These are phyloP conservation scores for Synanthedon myopaeformis DNA, from an alignment of 2,888 invertebrate species.

Conservation along the genomic window DNA sequence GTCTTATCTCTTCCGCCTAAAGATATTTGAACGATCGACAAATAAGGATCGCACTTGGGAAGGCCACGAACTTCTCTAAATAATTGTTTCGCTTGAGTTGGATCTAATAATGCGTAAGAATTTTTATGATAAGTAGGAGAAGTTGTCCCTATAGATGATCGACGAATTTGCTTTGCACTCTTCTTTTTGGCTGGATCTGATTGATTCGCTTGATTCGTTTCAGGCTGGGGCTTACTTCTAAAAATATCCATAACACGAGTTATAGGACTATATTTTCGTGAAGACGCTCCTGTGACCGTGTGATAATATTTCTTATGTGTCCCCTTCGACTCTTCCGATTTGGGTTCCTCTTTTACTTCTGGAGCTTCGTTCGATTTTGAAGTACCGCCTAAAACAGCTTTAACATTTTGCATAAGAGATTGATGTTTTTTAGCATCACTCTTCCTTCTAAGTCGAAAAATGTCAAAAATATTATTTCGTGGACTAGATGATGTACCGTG, in stretches of 20 bases:
- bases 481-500: conserved; percentile 64
- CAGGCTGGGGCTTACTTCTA: conserved; percentile 49
- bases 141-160: conserved; percentile 60
- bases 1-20: conserved; percentile 63
- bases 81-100: conserved; percentile 56
- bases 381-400: conserved; percentile 23
- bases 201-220: conserved; percentile 27
- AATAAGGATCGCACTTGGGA: conserved; percentile 61
- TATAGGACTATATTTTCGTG: conserved; percentile 60
- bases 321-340: conserved; percentile 40
- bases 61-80: conserved; percentile 62
- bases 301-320: conserved; percentile 64
- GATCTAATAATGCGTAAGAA: conserved; percentile 60
- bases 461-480: conserved; percentile 64
- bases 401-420: conserved; percentile 35
- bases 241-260: conserved; percentile 65
- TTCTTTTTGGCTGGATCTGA: conserved; percentile 50
- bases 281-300: conserved; percentile 62
- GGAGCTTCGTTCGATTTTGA: conserved; percentile 43
- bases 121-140: conserved; percentile 65
- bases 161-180: conserved; percentile 40
- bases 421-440: conserved; percentile 59
- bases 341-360: conserved; percentile 43
- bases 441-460: conserved; percentile 59
- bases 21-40: conserved; percentile 64